Base-by-base conservation (phyloP, 1,140 invertebrate genomes). In the Euura saliciscinereae region DNA sequence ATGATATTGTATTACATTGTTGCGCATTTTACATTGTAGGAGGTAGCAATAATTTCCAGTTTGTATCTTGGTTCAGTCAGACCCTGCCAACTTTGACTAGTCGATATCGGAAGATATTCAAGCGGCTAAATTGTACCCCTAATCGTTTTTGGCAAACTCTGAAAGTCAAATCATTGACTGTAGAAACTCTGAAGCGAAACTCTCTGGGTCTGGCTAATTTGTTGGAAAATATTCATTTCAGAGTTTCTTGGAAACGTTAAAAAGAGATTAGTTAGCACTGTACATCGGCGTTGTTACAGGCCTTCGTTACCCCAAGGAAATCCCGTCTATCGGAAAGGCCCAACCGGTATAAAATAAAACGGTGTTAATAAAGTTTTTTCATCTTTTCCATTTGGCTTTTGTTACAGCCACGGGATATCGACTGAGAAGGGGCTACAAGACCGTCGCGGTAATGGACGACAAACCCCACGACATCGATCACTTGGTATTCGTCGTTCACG, bases 401-500 rank as follows among this genome's bases (percentile, higher is more conserved):
- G 13, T 81, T 80, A 11, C 78, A 91, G 90, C 90, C 72, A 90
- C 89, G 66, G 92, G 93, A 4, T 91, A 90, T 73, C 86, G 89
- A 73, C 83, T 94, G 28, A 88, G 88, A 75, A 84, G 93, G 77
- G 92, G 92, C 3, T 94, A 93, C 79, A 91, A 89, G 79, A 87
- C 87, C 42, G 74, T 81, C 51, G 90, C 91, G 45, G 83, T 81
- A 11, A 85, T 87, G 71, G 90, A 90, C 68, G 92, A 93, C 78
- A 91, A 92, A 77, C 92, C 90, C 3, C 87, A 90, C n/a, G 93
- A 94, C 81, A 93, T 94, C 71, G 90, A 90, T 69, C 93, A 94
- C 84, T 84, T 94, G 70, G 92, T 94, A 10, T 94, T 94, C 88
- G 92, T 94, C 45, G 90, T 94, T 71, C 93, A 94, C 84, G 93